A percentile compares a stretch with the other conserved stretches of the same genome.
These are phyloP conservation scores for Notiomystis cincta DNA, from an alignment of 2,113 vertebrate species.

Conservation along the genomic window DNA sequence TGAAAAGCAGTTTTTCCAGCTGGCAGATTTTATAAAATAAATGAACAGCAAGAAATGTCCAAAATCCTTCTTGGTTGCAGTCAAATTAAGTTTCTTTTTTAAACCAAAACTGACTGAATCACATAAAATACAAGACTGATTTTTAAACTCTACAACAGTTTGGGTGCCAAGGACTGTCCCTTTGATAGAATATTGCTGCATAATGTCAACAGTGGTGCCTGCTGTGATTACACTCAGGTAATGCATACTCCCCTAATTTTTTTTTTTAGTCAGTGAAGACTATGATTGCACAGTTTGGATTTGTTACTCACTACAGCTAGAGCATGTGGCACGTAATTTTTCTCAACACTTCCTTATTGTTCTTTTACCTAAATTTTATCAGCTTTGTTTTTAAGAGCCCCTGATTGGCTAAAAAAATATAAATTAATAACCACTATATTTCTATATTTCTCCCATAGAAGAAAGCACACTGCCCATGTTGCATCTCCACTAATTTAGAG, in stretches of 20 bases:
- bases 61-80: slow-evolving; percentile 44
- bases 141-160: slow-evolving; percentile 54
- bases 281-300: slow-evolving; percentile 42
- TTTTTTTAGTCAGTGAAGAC: slow-evolving; percentile 51
- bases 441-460: neutral
- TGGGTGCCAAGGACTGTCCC: slow-evolving; percentile 6
- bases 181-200: slow-evolving; percentile 31
- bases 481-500: neutral
- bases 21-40: slow-evolving; percentile 45
- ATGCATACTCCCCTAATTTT: neutral
- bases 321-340: neutral
- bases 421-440: neutral
- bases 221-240: slow-evolving; percentile 23
- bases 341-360: neutral
- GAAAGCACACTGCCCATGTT: neutral
- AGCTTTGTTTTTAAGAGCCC: neutral
- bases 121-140: slow-evolving; percentile 56
- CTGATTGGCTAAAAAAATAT: neutral
- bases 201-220: neutral
- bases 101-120: slow-evolving; percentile 21
- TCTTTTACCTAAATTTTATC: neutral
- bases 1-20: slow-evolving; percentile 42
- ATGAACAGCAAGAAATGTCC: slow-evolving; percentile 47
- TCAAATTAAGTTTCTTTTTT: slow-evolving; percentile 21
- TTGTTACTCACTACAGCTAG: slow-evolving; percentile 45